These are phyloP conservation scores for Phrynosoma platyrhinos DNA, from an alignment of 2,113 vertebrate genomes.

Conservation along the genomic window DNA sequence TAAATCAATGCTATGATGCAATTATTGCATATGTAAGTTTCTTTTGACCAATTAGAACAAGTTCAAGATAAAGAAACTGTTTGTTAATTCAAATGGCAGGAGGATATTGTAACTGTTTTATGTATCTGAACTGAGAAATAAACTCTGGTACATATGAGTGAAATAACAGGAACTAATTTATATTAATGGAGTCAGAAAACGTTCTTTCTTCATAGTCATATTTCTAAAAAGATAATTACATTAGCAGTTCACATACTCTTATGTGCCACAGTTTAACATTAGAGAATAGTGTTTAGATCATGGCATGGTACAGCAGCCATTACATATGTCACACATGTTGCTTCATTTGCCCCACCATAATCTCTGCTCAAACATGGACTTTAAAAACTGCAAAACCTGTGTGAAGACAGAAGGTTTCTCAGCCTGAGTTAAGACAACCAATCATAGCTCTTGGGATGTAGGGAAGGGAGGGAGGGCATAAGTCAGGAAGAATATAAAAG, in stretches of 20 bases:
- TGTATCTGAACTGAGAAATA: slow-evolving; percentile 7
- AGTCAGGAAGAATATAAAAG: no score
- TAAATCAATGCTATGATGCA: slow-evolving; percentile 22
- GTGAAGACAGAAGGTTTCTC: neutral
- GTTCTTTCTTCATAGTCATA: neutral
- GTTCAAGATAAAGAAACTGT: slow-evolving; percentile 9
- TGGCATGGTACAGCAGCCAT: neutral
- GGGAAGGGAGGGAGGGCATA: no score
- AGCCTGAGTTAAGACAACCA: no score
- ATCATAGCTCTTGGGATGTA: no score
- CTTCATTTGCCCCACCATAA: neutral
- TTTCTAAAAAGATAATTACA: neutral
- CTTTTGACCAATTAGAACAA: neutral
- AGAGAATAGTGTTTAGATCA: neutral
- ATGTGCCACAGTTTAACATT: neutral
- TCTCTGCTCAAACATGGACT: neutral
- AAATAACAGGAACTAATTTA: neutral
- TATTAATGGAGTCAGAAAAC: neutral
- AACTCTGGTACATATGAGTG: neutral
- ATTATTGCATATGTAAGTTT: slow-evolving; percentile 18
- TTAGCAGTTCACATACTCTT: neutral
- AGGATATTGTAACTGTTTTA: neutral
- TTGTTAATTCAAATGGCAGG: slow-evolving; percentile 6
- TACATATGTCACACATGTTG: neutral
- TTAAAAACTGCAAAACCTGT: neutral